Percentiles rank a stretch among this genome's conserved stretches.
These are phyloP conservation scores for Listrodromus nycthemerus DNA, from an alignment of 2,888 invertebrate species.

Conservation along the genomic window DNA sequence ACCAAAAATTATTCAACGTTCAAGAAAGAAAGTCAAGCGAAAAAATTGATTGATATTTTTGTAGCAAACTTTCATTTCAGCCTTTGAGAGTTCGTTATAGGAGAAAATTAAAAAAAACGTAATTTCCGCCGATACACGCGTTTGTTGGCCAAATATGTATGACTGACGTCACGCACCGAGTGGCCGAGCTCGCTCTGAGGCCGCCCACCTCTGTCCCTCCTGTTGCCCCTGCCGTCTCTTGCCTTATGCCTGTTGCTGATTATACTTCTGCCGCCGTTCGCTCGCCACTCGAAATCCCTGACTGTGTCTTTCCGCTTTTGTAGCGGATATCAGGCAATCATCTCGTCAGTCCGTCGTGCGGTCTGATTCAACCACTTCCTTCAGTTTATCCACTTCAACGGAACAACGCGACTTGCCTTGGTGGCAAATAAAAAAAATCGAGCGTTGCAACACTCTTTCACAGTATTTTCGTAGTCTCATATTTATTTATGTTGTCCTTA, in stretches of 20 bases:
- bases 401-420: neutral
- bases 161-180: constrained; percentile 81
- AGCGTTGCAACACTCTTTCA: neutral
- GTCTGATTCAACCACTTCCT: constrained; percentile 22
- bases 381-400: neutral
- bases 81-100: constrained; percentile 11
- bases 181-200: constrained; percentile 74
- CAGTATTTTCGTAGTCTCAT: no score
- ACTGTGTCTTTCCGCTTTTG: constrained; percentile 18
- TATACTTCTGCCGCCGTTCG: constrained; percentile 6
- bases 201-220: constrained; percentile 82
- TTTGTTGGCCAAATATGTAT: constrained; percentile 83
- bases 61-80: constrained; percentile 14
- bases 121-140: constrained; percentile 77
- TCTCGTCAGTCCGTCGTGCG: constrained; percentile 43
- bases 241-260: constrained; percentile 42
- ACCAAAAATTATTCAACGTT: neutral
- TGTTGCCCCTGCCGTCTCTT: constrained; percentile 63
- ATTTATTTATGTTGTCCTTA: no score
- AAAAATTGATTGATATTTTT: neutral
- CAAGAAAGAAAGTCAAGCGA: neutral
- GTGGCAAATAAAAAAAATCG: neutral
- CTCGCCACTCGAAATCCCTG: neutral
- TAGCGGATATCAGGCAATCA: constrained; percentile 18
- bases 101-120: no score